Evolutionary conservation across 2,888 invertebrate genomes (phyloP), one percentile per base, ranked within the genome.

Genomic region (Heliconius ismenius): DNA sequence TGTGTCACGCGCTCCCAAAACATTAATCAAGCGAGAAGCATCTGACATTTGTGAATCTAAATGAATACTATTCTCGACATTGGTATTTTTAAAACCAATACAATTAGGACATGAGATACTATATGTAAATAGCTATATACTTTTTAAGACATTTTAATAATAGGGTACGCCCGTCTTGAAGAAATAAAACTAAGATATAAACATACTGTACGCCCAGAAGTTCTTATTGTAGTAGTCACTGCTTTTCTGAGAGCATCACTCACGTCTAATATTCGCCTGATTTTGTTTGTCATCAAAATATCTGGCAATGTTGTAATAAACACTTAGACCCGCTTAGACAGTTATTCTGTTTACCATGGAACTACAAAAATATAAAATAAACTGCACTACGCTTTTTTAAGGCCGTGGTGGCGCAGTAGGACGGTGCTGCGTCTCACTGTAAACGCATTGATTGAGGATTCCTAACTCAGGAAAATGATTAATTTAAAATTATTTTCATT

Each of bases 1-100:
- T 76, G 79, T 77, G 79, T 79, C 79, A 79, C 76, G 63, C 72
- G 18, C 62, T 74, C 18, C 70, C 49, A 72, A 28, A 77, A 39
- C 79, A 77, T 79, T 72, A 79, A 77, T 79, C 79, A 79, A 76
- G 58, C 74, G 74, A 79, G 63, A 77, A 73, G 68, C 49, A 74
- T 74, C 74, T 79, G 79, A 77, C 77, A 79, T 77, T 75, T 60
- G 77, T 73, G 73, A 67, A 76, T 67, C 68, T 76, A 79, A 75
- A 75, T 79, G 77, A 79, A 74, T 75, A 79, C 73, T 68, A 77
- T 67, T 77, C 70, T 74, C 54, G 62, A 64, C 67, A 54, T 43
- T 43, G 26, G 64, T 76, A 74, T 60, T 77, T 79, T 69, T 69
- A 73, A 76, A 75, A 77, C 73, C 74, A 73, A 68, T 70, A 70